phyloP scores from a whole-genome alignment of 2,797 vertebrate genomes.

The Pelochelys cantorii region DNA sequence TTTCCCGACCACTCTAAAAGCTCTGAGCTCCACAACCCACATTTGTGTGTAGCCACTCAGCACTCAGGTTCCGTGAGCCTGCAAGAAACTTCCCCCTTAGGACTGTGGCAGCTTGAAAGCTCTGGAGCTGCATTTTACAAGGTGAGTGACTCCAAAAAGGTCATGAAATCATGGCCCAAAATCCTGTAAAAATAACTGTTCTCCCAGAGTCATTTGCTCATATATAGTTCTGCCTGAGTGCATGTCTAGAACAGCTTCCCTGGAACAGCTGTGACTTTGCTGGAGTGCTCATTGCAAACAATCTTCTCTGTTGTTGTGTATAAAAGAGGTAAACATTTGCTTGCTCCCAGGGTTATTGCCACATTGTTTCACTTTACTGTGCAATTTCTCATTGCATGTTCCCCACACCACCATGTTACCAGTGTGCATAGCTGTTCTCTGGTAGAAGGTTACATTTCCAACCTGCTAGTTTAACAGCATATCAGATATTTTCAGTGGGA shows the following conservation, averaged over 20 bases:
- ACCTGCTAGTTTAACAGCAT: neutral
- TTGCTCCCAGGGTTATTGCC: neutral
- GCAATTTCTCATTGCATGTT: neutral
- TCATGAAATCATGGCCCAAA: neutral
- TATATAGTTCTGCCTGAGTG: neutral
- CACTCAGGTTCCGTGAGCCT: neutral
- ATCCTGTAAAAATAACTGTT: neutral
- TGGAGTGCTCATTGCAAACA: too few species aligned
- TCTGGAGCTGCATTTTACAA: neutral
- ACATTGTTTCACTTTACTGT: neutral
- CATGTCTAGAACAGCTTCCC: neutral
- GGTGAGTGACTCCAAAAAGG: neutral
- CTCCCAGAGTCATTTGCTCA: accelerated
- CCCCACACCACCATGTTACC: neutral
- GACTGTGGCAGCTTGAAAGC: neutral
- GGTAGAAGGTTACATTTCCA: neutral
- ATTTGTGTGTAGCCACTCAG: neutral
- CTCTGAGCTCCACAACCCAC: neutral
- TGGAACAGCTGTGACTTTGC: neutral
- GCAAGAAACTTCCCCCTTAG: neutral
- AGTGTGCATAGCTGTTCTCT: neutral
- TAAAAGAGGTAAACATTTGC: neutral
- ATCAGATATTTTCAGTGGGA: neutral
- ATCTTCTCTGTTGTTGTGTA: neutral
- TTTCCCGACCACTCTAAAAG: neutral